These are phyloP conservation scores for Pteruthius melanotis DNA, from an alignment of 2,113 vertebrate genomes.

Conservation along the genomic window DNA sequence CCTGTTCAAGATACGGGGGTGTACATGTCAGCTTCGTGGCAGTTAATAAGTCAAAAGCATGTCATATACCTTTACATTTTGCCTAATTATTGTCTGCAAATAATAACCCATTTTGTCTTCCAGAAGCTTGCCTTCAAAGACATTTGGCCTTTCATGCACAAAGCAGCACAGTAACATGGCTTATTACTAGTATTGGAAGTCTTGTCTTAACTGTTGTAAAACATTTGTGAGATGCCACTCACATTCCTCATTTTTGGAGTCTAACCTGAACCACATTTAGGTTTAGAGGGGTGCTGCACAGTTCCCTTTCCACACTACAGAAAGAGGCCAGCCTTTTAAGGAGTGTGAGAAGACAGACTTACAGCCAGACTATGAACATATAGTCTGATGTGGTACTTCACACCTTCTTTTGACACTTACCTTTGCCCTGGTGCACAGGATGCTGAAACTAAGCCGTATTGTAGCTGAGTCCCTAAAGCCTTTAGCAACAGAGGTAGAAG, in stretches of 20 bases:
- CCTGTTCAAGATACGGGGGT: neutral
- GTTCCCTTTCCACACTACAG: neutral
- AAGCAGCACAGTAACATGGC: neutral
- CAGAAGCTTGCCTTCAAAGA: neutral
- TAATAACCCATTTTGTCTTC: neutral
- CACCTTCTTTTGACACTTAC: neutral
- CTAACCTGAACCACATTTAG: neutral
- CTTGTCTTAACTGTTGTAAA: neutral
- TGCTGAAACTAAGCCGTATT: neutral
- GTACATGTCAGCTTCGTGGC: neutral
- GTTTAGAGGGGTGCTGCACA: neutral
- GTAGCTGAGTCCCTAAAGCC: neutral
- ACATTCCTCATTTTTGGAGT: neutral
- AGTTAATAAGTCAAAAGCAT: neutral
- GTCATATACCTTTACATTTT: neutral
- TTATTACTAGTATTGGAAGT: neutral
- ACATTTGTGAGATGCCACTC: neutral
- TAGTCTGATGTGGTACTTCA: neutral
- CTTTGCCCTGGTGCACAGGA: neutral
- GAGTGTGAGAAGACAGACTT: neutral
- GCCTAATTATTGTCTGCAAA: neutral
- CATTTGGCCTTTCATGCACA: neutral
- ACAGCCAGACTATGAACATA: neutral
- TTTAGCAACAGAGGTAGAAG: neutral
- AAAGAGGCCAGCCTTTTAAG: neutral